Conservation (phyloP, 1,140 invertebrate species). For the Drosophila simulans region DNA sequence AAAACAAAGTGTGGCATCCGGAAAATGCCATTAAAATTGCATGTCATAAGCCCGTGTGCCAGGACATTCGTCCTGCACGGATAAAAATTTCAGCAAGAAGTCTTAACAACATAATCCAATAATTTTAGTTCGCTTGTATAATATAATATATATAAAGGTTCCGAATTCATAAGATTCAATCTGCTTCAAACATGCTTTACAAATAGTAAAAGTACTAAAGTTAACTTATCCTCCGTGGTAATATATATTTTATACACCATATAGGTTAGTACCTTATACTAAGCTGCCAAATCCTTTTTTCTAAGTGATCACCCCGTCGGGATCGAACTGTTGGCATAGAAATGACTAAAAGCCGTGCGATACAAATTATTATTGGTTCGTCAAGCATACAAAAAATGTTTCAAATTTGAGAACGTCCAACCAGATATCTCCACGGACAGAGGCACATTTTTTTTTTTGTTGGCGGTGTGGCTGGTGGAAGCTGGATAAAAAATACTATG, state of each 20-base stretch:
- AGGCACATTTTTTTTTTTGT: neutral
- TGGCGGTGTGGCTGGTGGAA: neutral
- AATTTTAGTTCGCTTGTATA: neutral
- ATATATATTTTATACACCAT: too few species aligned
- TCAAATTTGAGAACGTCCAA: slow-evolving; percentile 51
- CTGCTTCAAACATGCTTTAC: too few species aligned
- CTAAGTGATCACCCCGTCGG: neutral
- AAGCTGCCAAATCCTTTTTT: neutral
- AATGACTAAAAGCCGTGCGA: slow-evolving; percentile 64
- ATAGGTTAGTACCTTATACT: too few species aligned
- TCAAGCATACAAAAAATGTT: slow-evolving; percentile 68
- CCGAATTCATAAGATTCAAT: too few species aligned
- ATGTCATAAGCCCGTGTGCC: slow-evolving; percentile 21
- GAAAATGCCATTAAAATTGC: slow-evolving; percentile 67
- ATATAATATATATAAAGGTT: neutral
- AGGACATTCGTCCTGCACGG: slow-evolving; percentile 14
- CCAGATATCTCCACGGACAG: slow-evolving; percentile 9
- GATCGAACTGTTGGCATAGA: slow-evolving; percentile 51
- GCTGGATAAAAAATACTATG: slow-evolving; percentile 43
- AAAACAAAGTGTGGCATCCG: slow-evolving; percentile 18
- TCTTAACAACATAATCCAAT: neutral
- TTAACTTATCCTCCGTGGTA: too few species aligned
- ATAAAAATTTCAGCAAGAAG: neutral
- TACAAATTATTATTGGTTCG: slow-evolving; percentile 82
- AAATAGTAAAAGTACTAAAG: too few species aligned